Conservation (phyloP, 2,113 vertebrate species). For the Coreoperca whiteheadi region DNA sequence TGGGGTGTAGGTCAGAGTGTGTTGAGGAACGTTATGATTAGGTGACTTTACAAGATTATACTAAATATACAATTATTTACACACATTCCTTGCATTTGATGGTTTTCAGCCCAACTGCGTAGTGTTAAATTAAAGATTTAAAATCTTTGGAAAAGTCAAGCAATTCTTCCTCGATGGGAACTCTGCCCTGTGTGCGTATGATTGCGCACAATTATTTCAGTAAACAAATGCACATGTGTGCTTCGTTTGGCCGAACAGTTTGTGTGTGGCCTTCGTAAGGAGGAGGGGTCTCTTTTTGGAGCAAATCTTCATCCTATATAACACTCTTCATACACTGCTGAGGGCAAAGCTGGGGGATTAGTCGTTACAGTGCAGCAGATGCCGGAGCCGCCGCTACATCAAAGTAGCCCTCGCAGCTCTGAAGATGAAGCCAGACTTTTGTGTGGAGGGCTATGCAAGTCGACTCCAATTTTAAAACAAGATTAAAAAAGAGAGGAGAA, state of each 20-base stretch:
- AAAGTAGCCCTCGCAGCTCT: conserved; percentile 57
- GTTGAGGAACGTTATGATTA: background rate
- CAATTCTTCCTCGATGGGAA: background rate
- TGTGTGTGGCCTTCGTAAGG: conserved; percentile 42
- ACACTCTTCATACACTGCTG: conserved; percentile 37
- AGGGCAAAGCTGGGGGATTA: conserved; percentile 58
- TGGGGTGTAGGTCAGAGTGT: too few relatives aligned
- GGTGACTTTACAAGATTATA: background rate
- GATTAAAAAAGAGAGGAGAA: conserved; percentile 29
- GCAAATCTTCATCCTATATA: conserved; percentile 46
- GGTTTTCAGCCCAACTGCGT: too few relatives aligned
- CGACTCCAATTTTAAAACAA: conserved; percentile 18
- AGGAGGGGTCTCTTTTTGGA: conserved; percentile 27
- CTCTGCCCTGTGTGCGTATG: background rate
- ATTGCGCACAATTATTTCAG: background rate
- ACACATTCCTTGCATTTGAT: background rate
- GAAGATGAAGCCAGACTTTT: conserved; percentile 50
- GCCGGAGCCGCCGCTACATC: conserved; percentile 44
- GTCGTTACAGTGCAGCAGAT: conserved; percentile 47
- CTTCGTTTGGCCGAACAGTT: background rate
- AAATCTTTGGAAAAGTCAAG: background rate
- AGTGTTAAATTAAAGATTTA: background rate
- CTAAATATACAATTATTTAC: background rate
- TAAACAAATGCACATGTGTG: conserved; percentile 5
- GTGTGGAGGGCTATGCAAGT: conserved; percentile 33